A percentile compares a stretch with the other conserved stretches of the same genome.
Evolutionary conservation across 2,888 invertebrate species (phyloP).

Genomic region (Mellilla xanthometata): DNA sequence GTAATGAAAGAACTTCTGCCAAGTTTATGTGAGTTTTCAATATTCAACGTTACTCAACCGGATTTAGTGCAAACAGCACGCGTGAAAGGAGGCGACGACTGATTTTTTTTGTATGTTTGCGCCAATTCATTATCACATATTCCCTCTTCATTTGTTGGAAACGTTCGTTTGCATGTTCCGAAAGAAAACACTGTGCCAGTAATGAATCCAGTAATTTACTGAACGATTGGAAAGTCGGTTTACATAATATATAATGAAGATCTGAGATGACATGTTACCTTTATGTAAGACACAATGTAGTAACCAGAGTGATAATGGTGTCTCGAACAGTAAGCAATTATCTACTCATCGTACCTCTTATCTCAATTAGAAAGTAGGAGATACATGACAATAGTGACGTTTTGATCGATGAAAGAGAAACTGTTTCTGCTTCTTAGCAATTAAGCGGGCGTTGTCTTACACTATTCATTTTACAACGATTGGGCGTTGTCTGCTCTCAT

Average conservation of each 20-base stretch:
- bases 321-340: conserved; percentile 23
- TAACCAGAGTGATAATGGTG: too few species aligned
- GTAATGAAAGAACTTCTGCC: conserved; percentile 64
- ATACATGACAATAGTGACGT: conserved; percentile 50
- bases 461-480: conserved; percentile 18
- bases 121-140: conserved; percentile 40
- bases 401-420: conserved; percentile 51
- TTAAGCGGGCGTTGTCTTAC: conserved; percentile 24
- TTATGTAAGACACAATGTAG: too few species aligned
- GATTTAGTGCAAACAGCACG: conserved; percentile 55
- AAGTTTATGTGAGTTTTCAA: conserved; percentile 64
- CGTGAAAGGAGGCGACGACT: conserved; percentile 46
- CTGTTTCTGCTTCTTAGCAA: conserved; percentile 35
- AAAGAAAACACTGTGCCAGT: too few species aligned
- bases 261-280: too few species aligned
- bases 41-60: conserved; percentile 45
- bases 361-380: conserved; percentile 61
- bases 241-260: too few species aligned
- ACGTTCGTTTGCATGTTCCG: conserved; percentile 35
- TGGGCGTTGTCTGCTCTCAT: conserved; percentile 4
- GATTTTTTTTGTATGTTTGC: conserved; percentile 37
- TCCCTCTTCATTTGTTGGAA: conserved; percentile 33
- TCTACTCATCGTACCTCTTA: conserved; percentile 47
- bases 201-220: too few species aligned
- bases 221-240: too few species aligned